A percentile compares a stretch with the other conserved stretches of the same genome.
These are phyloP conservation scores for Nasua narica DNA, from an alignment of 2,797 vertebrate species.

Conservation along the genomic window DNA sequence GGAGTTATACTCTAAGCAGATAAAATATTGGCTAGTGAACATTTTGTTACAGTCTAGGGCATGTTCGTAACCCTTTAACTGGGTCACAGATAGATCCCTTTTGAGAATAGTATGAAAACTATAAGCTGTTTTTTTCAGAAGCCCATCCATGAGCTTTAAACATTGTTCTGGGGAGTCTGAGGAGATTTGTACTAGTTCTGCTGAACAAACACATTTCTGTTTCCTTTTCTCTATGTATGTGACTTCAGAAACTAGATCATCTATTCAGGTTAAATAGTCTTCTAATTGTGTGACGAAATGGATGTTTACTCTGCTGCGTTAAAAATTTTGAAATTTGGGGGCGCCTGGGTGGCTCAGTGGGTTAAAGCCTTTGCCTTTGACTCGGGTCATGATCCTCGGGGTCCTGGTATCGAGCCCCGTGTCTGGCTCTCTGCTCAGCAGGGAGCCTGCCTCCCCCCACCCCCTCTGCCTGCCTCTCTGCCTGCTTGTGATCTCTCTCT, in stretches of 20 bases:
- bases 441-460: no score
- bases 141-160: neutral
- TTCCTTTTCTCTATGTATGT: conserved; percentile 24
- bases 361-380: no score
- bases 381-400: no score
- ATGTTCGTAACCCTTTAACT: conserved; percentile 24
- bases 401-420: no score
- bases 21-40: conserved; percentile 25
- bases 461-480: no score
- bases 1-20: neutral
- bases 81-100: neutral
- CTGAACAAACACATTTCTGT: neutral
- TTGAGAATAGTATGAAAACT: neutral
- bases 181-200: conserved; percentile 32
- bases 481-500: no score
- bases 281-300: conserved; percentile 16
- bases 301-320: conserved; percentile 23
- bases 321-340: conserved; percentile 39
- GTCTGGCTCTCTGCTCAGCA: no score
- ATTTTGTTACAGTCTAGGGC: conserved; percentile 18
- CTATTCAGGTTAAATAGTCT: neutral
- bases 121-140: neutral
- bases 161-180: neutral
- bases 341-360: no score
- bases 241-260: conserved; percentile 36